Conservation (phyloP, 2,888 invertebrate genomes). For the Drosophila koepferae region DNA sequence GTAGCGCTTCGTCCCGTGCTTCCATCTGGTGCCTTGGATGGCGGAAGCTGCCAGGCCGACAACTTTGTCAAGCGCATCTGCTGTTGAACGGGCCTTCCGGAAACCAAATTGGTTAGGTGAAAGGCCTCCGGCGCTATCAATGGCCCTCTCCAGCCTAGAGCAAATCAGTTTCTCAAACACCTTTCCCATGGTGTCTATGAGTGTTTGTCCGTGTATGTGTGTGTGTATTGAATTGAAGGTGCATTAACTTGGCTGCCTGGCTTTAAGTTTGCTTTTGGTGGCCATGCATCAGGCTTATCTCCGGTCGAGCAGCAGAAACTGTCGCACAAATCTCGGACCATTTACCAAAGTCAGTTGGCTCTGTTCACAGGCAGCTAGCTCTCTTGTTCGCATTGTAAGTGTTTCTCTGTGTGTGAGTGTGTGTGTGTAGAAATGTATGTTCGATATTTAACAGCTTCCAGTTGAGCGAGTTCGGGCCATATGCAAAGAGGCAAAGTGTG, state of each 20-base stretch:
- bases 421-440: constrained; percentile 55
- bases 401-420: constrained; percentile 3
- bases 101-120: no score
- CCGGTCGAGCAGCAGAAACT: constrained; percentile 48
- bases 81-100: no score
- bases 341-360: constrained; percentile 59
- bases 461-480: constrained; percentile 49
- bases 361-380: constrained; percentile 14
- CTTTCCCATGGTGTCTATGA: no score
- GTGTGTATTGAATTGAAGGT: constrained; percentile 26
- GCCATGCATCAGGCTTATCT: constrained; percentile 74
- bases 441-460: constrained; percentile 78
- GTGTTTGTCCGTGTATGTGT: not conserved
- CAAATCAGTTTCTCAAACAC: no score
- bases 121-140: no score
- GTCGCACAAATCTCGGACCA: constrained; percentile 72
- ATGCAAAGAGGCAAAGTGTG: constrained; percentile 63
- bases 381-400: not conserved
- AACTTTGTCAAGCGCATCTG: no score
- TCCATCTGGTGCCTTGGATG: no score
- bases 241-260: constrained; percentile 25
- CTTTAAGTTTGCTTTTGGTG: constrained; percentile 31
- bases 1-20: no score
- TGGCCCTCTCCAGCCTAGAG: no score
- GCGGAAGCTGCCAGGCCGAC: no score